Evolutionary conservation across 2,113 vertebrate species (phyloP).

Genomic region (Tragelaphus strepsiceros): DNA sequence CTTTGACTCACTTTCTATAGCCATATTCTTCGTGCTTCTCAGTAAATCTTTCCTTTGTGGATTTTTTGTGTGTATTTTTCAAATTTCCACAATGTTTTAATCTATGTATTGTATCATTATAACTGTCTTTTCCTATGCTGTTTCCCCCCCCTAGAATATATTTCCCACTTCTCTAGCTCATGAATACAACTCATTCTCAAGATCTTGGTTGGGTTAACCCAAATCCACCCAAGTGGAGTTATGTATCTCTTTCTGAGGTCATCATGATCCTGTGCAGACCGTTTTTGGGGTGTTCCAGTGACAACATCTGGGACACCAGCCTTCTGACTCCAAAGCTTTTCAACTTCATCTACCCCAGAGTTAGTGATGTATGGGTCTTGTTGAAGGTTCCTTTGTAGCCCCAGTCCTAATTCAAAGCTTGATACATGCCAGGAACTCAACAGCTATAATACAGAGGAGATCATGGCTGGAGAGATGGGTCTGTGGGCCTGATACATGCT

Average conservation of each 20-base stretch:
- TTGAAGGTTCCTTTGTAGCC: background rate
- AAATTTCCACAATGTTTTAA: background rate
- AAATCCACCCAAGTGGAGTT: background rate
- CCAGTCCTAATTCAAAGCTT: background rate
- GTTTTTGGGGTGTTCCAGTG: background rate
- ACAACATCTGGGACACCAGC: background rate
- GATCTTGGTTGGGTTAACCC: background rate
- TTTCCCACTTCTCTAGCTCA: background rate
- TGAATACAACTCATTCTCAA: background rate
- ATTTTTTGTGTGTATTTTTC: background rate
- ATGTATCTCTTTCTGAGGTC: background rate
- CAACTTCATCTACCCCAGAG: background rate
- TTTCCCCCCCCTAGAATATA: background rate
- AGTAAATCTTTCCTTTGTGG: background rate
- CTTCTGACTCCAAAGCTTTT: background rate
- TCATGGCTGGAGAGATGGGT: rapidly evolving
- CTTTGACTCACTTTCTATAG: background rate
- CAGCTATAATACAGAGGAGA: background rate
- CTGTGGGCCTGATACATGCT: background rate
- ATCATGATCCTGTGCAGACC: background rate
- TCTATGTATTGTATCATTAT: background rate
- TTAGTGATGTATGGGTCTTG: background rate
- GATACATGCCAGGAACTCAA: background rate
- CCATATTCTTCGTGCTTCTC: background rate
- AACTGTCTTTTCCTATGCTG: background rate